Conservation (phyloP, 2,113 vertebrate genomes). For the Ciconia maguari region DNA sequence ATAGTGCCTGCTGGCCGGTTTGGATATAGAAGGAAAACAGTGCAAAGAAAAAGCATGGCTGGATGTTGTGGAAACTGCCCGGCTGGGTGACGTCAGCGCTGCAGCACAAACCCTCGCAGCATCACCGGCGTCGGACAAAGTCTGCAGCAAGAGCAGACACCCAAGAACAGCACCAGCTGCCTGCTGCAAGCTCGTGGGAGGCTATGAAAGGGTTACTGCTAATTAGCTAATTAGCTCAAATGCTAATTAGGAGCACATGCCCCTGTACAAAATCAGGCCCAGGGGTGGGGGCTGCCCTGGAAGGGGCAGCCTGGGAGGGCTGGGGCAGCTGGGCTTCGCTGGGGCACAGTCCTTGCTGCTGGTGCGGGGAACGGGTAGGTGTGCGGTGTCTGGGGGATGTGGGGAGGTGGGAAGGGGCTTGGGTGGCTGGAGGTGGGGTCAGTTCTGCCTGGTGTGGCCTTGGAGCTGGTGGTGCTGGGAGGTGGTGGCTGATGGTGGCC, state of each 20-base stretch:
- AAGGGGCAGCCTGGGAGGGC: background rate
- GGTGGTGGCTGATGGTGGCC: background rate
- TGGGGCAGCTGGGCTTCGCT: rapidly evolving
- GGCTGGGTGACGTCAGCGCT: background rate
- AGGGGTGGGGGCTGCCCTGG: rapidly evolving
- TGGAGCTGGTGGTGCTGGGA: background rate
- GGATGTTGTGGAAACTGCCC: rapidly evolving
- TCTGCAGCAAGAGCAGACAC: background rate
- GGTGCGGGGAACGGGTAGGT: rapidly evolving
- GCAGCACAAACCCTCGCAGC: background rate
- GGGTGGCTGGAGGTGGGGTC: background rate
- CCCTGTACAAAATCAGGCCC: background rate
- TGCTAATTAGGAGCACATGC: background rate
- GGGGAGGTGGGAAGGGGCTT: background rate
- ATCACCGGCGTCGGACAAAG: background rate
- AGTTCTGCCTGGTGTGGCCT: background rate
- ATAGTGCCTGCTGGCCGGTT: rapidly evolving
- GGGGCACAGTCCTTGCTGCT: rapidly evolving
- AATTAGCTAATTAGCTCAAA: background rate
- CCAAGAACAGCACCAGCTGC: too few relatives aligned
- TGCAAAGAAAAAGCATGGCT: rapidly evolving
- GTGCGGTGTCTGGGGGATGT: rapidly evolving
- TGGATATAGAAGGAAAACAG: background rate
- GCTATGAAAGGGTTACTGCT: background rate
- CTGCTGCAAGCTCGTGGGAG: background rate